phyloP scores from a whole-genome alignment of 2,797 vertebrate genomes.

The Spea hammondii region DNA sequence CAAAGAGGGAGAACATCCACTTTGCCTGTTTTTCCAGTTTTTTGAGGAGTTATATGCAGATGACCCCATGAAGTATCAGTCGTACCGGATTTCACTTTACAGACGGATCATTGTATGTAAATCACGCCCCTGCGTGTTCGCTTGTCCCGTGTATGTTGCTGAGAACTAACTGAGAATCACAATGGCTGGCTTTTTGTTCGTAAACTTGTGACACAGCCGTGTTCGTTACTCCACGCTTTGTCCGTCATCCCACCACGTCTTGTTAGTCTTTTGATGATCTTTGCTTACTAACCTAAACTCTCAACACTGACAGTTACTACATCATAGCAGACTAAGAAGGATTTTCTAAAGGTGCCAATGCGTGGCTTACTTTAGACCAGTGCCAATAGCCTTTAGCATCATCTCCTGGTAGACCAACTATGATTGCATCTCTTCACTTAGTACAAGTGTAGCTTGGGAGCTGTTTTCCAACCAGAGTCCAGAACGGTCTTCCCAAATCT shows the following conservation, averaged over 20 bases:
- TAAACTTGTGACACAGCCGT: slow-evolving; percentile 53
- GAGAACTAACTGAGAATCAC: slow-evolving; percentile 66
- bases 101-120: slow-evolving; percentile 98
- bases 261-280: slow-evolving; percentile 54
- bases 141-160: slow-evolving; percentile 59
- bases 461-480: no score
- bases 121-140: slow-evolving; percentile 57
- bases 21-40: slow-evolving; percentile 80
- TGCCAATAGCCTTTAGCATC: no score
- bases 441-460: no score
- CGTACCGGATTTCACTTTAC: slow-evolving; percentile 91
- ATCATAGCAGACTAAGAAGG: no score
- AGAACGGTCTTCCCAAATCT: no score
- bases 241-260: slow-evolving; percentile 57
- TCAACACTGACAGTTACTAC: not conserved
- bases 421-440: no score
- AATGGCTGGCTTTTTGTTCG: slow-evolving; percentile 56
- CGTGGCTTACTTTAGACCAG: no score
- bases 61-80: slow-evolving; percentile 86
- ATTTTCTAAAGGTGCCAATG: no score
- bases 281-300: slow-evolving; percentile 66
- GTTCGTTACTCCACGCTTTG: slow-evolving; percentile 62
- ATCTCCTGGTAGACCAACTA: no score
- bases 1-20: slow-evolving; percentile 56
- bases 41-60: slow-evolving; percentile 91